Conservation (phyloP, 2,888 invertebrate genomes). For the Julus scandinavius region DNA sequence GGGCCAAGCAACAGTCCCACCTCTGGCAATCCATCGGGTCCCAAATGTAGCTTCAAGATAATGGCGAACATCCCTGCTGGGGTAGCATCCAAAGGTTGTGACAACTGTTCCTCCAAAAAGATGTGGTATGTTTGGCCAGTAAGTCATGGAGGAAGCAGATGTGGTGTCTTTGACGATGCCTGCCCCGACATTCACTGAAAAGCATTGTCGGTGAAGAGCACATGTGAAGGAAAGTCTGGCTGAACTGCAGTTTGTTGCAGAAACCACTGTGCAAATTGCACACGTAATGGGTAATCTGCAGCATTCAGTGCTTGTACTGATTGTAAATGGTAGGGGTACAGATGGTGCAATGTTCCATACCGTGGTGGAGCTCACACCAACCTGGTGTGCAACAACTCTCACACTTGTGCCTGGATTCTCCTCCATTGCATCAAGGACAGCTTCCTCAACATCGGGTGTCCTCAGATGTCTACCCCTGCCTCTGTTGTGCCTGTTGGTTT, state of each 20-base stretch:
- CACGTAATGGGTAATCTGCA: too few relatives aligned
- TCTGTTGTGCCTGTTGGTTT: neutral
- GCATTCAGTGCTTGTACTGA: conserved; percentile 44
- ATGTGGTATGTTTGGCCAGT: conserved; percentile 19
- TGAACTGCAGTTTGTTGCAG: too few relatives aligned
- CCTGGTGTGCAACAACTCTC: too few relatives aligned
- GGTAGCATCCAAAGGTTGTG: neutral
- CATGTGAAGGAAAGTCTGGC: too few relatives aligned
- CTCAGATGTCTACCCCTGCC: neutral
- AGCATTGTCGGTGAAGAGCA: too few relatives aligned
- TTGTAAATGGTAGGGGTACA: conserved; percentile 53
- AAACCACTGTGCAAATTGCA: too few relatives aligned
- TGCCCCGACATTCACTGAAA: conserved; percentile 55
- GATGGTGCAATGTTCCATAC: too few relatives aligned
- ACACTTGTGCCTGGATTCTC: too few relatives aligned
- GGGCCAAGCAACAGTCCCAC: neutral
- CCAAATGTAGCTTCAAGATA: conserved; percentile 11
- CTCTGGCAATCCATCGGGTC: conserved; percentile 13
- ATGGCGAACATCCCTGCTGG: conserved; percentile 3
- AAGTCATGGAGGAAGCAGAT: conserved; percentile 50
- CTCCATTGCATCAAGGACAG: too few relatives aligned
- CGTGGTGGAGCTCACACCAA: too few relatives aligned
- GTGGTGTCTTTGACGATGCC: conserved; percentile 49
- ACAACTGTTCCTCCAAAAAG: conserved; percentile 36
- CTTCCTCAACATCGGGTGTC: too few relatives aligned